phyloP scores from a whole-genome alignment of 2,888 invertebrate species.

The Lasioglossum morio region DNA sequence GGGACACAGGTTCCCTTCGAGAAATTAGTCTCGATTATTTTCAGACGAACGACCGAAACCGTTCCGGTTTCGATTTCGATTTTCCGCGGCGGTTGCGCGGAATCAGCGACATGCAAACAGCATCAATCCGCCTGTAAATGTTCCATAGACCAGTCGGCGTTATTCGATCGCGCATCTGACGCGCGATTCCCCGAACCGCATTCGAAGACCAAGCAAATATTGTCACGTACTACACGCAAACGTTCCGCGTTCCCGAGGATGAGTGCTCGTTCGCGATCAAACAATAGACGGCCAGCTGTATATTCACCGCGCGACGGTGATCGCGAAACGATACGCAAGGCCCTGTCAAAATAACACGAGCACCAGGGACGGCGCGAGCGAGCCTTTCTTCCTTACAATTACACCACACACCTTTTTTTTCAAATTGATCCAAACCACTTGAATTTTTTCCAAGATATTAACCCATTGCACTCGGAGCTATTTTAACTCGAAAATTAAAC shows the following conservation, averaged over 20 bases:
- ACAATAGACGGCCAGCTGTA: slow-evolving; percentile 49
- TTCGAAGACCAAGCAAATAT: slow-evolving; percentile 46
- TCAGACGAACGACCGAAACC: background rate
- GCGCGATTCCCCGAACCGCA: slow-evolving; percentile 44
- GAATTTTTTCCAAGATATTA: too few species aligned
- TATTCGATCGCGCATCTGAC: slow-evolving; percentile 44
- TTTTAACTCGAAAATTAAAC: too few species aligned
- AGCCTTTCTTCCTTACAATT: background rate
- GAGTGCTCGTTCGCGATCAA: slow-evolving; percentile 1
- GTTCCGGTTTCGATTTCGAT: background rate
- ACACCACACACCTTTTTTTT: too few species aligned
- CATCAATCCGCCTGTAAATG: background rate
- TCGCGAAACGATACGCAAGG: background rate
- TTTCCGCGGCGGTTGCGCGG: background rate
- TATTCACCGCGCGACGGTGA: background rate
- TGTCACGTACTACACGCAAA: slow-evolving; percentile 33
- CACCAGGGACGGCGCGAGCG: background rate
- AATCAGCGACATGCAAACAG: slow-evolving; percentile 10
- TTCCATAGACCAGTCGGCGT: slow-evolving; percentile 19
- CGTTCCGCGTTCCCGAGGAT: slow-evolving; percentile 25
- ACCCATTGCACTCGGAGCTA: too few species aligned
- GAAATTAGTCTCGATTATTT: background rate
- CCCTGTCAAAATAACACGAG: slow-evolving; percentile 61
- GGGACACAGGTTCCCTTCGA: background rate
- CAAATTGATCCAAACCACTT: too few species aligned